Evolutionary conservation across 2,797 vertebrate species (phyloP).

Genomic region (Tadarida brasiliensis): DNA sequence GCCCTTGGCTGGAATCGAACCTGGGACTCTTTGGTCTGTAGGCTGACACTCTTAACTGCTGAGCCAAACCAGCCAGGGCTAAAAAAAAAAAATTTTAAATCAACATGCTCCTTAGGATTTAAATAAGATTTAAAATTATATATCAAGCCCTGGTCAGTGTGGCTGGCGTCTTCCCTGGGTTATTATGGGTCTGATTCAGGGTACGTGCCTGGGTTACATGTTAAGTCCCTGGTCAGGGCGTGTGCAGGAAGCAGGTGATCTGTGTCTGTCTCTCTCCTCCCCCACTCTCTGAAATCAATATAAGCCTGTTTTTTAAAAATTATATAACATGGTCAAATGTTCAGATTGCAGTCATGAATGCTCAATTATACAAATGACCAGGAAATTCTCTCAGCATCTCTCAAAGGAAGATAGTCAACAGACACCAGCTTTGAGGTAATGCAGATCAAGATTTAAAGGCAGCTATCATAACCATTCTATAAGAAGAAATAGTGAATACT

Average conservation of each 20-base stretch:
- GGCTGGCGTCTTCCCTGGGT: neutral
- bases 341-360: neutral
- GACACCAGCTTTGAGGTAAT: neutral
- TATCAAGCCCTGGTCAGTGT: neutral
- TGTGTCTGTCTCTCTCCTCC: neutral
- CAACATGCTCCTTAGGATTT: neutral
- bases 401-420: neutral
- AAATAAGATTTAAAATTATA: constrained; percentile 3
- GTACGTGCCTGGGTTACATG: neutral
- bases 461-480: neutral
- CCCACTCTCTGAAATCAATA: too few species aligned
- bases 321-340: neutral
- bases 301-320: neutral
- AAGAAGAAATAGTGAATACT: neutral
- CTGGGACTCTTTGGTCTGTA: too few species aligned
- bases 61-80: too few species aligned
- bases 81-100: neutral
- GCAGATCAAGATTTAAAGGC: neutral
- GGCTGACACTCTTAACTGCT: too few species aligned
- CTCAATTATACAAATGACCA: neutral
- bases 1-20: too few species aligned
- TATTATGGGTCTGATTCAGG: neutral
- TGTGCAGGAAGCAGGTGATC: neutral
- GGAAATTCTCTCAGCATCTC: neutral
- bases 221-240: neutral